These are phyloP conservation scores for Acipenser ruthenus DNA, from an alignment of 2,797 vertebrate genomes.

Conservation along the genomic window DNA sequence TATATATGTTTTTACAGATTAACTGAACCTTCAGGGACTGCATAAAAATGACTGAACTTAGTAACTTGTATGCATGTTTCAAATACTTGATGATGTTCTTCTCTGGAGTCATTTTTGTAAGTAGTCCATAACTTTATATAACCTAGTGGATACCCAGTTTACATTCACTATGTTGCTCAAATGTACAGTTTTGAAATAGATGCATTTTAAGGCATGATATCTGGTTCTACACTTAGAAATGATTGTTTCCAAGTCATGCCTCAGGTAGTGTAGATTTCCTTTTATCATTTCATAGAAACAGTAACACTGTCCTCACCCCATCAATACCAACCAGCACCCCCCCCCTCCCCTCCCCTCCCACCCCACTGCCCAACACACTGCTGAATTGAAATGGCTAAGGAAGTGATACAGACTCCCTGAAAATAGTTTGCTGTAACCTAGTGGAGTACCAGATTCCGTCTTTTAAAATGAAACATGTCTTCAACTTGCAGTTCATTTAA, in stretches of 20 bases:
- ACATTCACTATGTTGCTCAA: constrained; percentile 15
- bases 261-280: too few species aligned
- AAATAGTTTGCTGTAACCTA: too few species aligned
- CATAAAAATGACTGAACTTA: constrained; percentile 10
- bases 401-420: too few species aligned
- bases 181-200: constrained; percentile 19
- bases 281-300: too few species aligned
- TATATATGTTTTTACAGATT: background rate
- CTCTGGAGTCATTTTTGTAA: constrained; percentile 17
- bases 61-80: background rate
- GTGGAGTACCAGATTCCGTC: too few species aligned
- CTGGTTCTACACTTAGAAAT: background rate
- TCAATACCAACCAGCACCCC: too few species aligned
- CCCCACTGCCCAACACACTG: too few species aligned
- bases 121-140: background rate
- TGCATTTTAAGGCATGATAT: background rate
- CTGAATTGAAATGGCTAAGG: too few species aligned
- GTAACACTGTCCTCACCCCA: too few species aligned
- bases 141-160: background rate
- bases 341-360: too few species aligned
- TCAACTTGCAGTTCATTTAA: too few species aligned
- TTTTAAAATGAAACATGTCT: too few species aligned
- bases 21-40: background rate
- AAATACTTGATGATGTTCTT: constrained; percentile 18
- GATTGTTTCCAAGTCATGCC: background rate